These are phyloP conservation scores for Heliconius cydno DNA, from an alignment of 2,888 invertebrate genomes.

Conservation along the genomic window DNA sequence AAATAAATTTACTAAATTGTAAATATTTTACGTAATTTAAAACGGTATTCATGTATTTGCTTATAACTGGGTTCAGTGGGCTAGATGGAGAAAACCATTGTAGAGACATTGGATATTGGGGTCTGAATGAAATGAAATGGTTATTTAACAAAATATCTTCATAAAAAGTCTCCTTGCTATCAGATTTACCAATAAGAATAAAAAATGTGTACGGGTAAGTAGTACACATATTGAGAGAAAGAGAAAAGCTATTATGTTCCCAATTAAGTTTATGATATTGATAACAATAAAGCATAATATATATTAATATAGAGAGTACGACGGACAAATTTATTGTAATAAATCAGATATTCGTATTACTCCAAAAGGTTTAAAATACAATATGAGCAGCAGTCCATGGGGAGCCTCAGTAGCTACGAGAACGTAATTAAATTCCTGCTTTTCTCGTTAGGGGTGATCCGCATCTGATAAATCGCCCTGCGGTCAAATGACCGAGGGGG, in stretches of 20 bases:
- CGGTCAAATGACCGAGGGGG: conserved; percentile 60
- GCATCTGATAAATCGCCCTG: conserved; percentile 53
- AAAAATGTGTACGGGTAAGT: neutral
- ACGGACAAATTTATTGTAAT: neutral
- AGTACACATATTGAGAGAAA: neutral
- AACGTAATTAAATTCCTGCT: conserved; percentile 74
- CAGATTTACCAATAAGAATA: neutral
- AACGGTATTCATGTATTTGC: no score
- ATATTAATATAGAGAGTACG: neutral
- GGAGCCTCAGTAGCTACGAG: conserved; percentile 55
- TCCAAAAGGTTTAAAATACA: conserved; percentile 1
- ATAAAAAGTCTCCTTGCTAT: neutral
- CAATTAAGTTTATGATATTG: neutral
- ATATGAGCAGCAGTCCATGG: conserved; percentile 54
- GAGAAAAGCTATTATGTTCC: neutral
- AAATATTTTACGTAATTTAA: no score
- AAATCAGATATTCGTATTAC: neutral
- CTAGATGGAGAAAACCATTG: neutral
- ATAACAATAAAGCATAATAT: neutral
- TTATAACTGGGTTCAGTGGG: neutral
- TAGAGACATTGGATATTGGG: neutral
- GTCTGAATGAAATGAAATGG: neutral
- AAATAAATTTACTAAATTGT: no score
- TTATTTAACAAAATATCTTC: neutral
- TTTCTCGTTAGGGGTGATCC: conserved; percentile 50